Evolutionary conservation across 2,888 invertebrate genomes (phyloP).

Genomic region (Scaptomyza polygonia): DNA sequence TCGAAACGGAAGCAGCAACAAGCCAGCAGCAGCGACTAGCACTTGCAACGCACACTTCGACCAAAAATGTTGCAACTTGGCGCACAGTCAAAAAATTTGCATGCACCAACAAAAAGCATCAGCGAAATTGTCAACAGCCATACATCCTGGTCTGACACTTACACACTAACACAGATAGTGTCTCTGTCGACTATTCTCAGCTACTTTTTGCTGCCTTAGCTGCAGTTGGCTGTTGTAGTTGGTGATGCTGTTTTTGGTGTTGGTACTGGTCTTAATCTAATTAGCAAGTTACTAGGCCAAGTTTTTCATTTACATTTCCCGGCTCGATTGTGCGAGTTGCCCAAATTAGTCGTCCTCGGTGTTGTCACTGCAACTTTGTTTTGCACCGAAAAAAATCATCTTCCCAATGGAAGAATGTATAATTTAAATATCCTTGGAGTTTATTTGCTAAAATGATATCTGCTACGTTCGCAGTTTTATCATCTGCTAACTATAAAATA

Average conservation of each 20-base stretch:
- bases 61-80: constrained; percentile 51
- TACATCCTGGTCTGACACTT: constrained; percentile 30
- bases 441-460: neutral
- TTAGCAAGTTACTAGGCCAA: constrained; percentile 60
- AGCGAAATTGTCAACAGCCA: constrained; percentile 63
- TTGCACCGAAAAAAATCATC: neutral
- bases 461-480: too few species aligned
- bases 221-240: constrained; percentile 27
- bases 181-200: neutral
- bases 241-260: constrained; percentile 4
- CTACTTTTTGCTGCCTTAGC: constrained; percentile 9
- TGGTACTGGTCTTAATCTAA: constrained; percentile 58
- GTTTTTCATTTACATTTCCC: constrained; percentile 70
- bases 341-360: constrained; percentile 39
- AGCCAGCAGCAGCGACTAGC: constrained; percentile 6
- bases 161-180: constrained; percentile 6
- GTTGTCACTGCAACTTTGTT: constrained; percentile 18
- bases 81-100: constrained; percentile 66
- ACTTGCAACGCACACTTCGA: neutral
- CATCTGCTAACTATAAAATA: too few species aligned
- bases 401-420: neutral
- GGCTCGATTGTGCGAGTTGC: constrained; percentile 47
- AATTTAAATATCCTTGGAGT: neutral
- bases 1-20: constrained; percentile 35
- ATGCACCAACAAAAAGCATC: constrained; percentile 46